Conservation (phyloP, 2,113 vertebrate genomes). For the Oryzias celebensis region DNA sequence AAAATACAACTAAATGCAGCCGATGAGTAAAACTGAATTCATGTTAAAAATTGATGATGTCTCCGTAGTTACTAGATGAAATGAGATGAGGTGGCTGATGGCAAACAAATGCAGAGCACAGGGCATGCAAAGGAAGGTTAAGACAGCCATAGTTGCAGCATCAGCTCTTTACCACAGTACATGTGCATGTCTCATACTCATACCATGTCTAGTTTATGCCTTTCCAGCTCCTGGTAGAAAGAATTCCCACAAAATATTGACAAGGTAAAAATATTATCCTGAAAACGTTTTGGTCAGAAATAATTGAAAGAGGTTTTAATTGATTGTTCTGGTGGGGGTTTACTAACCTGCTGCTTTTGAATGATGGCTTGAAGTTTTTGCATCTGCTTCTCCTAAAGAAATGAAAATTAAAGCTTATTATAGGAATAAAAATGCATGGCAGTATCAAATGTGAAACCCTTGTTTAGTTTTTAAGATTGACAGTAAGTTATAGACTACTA, state of each 20-base stretch:
- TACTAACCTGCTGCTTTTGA: conserved; percentile 92
- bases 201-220: conserved; percentile 99
- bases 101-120: conserved; percentile 74
- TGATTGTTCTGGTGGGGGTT: conserved; percentile 2
- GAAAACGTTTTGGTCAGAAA: conserved; percentile 6
- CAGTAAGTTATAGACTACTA: no score
- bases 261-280: conserved; percentile 73
- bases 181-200: conserved; percentile 98
- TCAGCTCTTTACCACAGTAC: conserved; percentile 90
- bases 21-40: no score
- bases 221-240: conserved; percentile 99
- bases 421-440: no score
- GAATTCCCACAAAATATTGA: conserved; percentile 91
- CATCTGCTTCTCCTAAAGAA: conserved; percentile 90
- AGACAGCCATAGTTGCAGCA: conserved; percentile 82
- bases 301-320: background rate
- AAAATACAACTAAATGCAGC: no score
- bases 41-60: no score
- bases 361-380: conserved; percentile 90
- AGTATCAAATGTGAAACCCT: no score
- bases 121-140: conserved; percentile 93
- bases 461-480: no score
- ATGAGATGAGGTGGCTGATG: no score
- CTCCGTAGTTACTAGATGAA: no score
- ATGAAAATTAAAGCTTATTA: conserved; percentile 28